Percentiles rank a stretch among this genome's conserved stretches.
Conservation (phyloP, 2,888 invertebrate genomes). For the Toxonevra muliebris region DNA sequence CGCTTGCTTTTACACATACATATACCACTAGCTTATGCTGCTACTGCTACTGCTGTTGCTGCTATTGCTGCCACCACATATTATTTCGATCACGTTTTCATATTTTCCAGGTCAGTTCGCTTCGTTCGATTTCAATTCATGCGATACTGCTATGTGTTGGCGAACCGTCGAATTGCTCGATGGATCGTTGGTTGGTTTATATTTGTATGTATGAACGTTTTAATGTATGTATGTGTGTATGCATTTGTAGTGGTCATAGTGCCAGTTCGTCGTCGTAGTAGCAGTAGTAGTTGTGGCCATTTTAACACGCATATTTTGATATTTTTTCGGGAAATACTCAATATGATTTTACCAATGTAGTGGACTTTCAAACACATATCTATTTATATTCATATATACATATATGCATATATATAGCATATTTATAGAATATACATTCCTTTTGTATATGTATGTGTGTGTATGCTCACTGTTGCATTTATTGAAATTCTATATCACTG, state of each 20-base stretch:
- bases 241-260: background rate
- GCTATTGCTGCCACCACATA: conserved; percentile 8
- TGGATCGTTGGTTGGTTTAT: background rate
- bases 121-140: conserved; percentile 40
- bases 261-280: background rate
- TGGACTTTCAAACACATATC: too few species aligned
- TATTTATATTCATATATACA: too few species aligned
- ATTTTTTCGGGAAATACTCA: too few species aligned
- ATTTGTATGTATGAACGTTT: too few species aligned
- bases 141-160: conserved; percentile 14
- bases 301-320: too few species aligned
- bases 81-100: conserved; percentile 49
- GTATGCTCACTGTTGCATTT: too few species aligned
- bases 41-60: conserved; percentile 3
- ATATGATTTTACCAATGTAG: too few species aligned
- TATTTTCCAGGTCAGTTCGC: conserved; percentile 51
- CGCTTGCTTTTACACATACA: background rate
- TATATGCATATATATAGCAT: too few species aligned
- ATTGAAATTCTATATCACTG: too few species aligned
- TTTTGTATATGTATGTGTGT: too few species aligned
- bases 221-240: background rate
- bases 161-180: background rate
- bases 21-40: background rate
- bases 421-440: too few species aligned
- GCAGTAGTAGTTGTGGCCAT: too few species aligned